Percentiles rank a stretch among this genome's conserved stretches.
Evolutionary conservation across 2,888 invertebrate species (phyloP).

Genomic region (Asteroscopus sphinx): DNA sequence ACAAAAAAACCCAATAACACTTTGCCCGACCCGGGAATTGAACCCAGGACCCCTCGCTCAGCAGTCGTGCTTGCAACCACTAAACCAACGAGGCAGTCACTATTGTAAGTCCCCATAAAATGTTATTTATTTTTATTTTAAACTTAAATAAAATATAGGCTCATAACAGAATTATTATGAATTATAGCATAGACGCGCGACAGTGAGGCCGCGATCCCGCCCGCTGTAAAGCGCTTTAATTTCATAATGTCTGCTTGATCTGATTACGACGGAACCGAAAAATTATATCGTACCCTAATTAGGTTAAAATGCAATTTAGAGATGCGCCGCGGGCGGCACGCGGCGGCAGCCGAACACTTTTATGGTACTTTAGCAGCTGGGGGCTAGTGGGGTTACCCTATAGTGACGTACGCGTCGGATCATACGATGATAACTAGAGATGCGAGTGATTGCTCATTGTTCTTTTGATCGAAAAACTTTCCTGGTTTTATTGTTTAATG

Average conservation of each 20-base stretch:
- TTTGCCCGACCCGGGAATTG: too few species aligned
- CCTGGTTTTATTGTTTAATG: constrained; percentile 28
- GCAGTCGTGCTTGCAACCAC: too few species aligned
- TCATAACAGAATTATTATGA: constrained; percentile 56
- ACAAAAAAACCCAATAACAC: too few species aligned
- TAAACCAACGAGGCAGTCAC: too few species aligned
- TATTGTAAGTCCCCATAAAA: background rate
- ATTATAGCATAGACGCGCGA: constrained; percentile 65
- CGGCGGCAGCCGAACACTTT: constrained; percentile 69
- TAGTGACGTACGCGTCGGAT: constrained; percentile 40
- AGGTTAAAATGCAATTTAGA: constrained; percentile 89
- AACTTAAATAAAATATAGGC: constrained; percentile 23
- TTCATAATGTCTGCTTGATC: constrained; percentile 86
- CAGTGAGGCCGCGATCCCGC: constrained; percentile 71
- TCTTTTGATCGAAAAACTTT: constrained; percentile 34
- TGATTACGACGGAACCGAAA: constrained; percentile 88
- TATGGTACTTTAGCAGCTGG: constrained; percentile 67
- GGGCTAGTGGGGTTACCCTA: constrained; percentile 47
- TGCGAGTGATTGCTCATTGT: constrained; percentile 50
- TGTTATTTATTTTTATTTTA: constrained; percentile 8
- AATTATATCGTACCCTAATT: constrained; percentile 88
- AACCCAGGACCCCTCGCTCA: too few species aligned
- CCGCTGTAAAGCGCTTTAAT: constrained; percentile 81
- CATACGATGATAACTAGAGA: constrained; percentile 54
- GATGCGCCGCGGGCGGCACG: constrained; percentile 84